phyloP scores from a whole-genome alignment of 2,113 vertebrate genomes.

The Xiphophorus couchianus region DNA sequence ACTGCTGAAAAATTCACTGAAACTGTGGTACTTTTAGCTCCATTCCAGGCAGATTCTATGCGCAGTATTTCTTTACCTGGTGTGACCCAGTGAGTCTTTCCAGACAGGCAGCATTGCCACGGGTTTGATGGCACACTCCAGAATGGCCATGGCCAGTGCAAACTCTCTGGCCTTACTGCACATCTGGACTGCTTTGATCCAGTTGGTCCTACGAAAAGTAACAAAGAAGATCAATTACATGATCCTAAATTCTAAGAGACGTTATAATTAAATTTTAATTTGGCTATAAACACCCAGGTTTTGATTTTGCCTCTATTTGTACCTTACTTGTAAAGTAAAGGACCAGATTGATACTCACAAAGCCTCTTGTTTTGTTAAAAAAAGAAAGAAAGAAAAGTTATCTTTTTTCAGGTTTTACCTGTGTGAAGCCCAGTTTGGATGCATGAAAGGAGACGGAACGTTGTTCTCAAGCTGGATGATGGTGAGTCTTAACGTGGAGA shows the following conservation, averaged over 20 bases:
- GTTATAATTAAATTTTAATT: too few relatives aligned
- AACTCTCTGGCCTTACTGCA: conserved; percentile 99
- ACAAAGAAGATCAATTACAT: background rate
- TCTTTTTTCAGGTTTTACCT: conserved; percentile 79
- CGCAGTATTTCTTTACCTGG: conserved; percentile 80
- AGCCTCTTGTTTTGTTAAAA: background rate
- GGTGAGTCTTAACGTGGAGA: conserved; percentile 95
- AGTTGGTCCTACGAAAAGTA: conserved; percentile 87
- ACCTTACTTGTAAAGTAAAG: background rate
- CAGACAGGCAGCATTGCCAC: conserved; percentile 97
- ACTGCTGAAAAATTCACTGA: background rate
- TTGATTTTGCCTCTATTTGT: background rate
- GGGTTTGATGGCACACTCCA: conserved; percentile 98
- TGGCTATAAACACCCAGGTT: too few relatives aligned
- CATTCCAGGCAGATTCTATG: too few relatives aligned
- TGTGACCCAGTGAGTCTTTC: conserved; percentile 96
- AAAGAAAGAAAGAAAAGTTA: background rate
- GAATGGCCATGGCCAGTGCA: conserved; percentile 94
- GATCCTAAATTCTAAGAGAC: too few relatives aligned
- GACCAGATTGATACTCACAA: background rate
- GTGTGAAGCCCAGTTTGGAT: conserved; percentile 99
- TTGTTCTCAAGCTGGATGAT: conserved; percentile 99
- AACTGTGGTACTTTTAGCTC: background rate
- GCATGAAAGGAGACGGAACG: conserved; percentile 95
- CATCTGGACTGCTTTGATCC: conserved; percentile 99